A percentile compares a stretch with the other conserved stretches of the same genome.
Conservation (phyloP, 2,113 vertebrate genomes). For the Microtus richardsoni region DNA sequence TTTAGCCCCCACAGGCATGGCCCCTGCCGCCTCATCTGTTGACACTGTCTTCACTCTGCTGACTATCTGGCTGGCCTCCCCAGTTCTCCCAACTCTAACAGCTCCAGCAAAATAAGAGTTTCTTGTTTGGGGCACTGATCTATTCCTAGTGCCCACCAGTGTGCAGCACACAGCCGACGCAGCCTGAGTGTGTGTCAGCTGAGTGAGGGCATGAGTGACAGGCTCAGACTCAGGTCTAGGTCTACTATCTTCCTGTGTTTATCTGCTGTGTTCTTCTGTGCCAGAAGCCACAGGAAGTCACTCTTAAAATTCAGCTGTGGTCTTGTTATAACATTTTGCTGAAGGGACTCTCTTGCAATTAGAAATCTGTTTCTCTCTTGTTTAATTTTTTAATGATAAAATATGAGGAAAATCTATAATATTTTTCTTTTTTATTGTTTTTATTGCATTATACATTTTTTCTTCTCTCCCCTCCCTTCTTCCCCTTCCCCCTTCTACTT, state of each 20-base stretch:
- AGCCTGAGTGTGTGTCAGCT: background rate
- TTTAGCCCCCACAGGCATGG: no score
- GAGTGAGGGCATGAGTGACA: background rate
- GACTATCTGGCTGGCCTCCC: background rate
- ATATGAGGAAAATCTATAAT: background rate
- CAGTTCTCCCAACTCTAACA: background rate
- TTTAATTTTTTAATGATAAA: background rate
- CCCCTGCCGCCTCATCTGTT: background rate
- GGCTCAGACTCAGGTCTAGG: background rate
- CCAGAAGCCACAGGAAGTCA: background rate
- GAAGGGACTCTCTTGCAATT: background rate
- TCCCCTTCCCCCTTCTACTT: no score
- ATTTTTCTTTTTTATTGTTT: no score
- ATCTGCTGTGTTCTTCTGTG: background rate
- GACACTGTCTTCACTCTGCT: background rate
- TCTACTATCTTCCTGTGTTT: background rate
- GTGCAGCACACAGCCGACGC: background rate
- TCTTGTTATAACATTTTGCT: background rate
- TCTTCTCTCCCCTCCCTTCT: no score
- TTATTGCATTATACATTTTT: no score
- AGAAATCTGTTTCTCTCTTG: constrained; percentile 1
- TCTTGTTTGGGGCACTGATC: background rate
- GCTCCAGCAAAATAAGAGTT: background rate
- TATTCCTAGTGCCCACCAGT: background rate
- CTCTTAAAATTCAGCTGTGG: background rate